Evolutionary conservation across 2,888 invertebrate species (phyloP).

Genomic region (Watsonalla cultraria): DNA sequence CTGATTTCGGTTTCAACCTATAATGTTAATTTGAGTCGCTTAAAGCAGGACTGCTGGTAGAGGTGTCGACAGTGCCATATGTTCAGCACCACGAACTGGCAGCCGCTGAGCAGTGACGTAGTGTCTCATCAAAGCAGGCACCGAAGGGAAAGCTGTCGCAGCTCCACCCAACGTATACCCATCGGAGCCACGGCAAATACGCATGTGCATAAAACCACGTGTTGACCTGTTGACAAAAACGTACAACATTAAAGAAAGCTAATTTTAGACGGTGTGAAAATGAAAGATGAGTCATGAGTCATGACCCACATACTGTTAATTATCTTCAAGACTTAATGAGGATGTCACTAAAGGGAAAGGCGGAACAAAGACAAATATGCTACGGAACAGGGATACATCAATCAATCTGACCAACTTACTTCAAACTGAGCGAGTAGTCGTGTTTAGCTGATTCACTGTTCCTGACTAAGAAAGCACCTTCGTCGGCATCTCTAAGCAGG

Average conservation of each 20-base stretch:
- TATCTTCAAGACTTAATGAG: slow-evolving; percentile 3
- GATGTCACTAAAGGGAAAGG: not conserved
- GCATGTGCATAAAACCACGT: slow-evolving; percentile 97
- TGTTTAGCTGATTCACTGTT: slow-evolving; percentile 96
- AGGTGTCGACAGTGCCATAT: slow-evolving; percentile 96
- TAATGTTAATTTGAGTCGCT: slow-evolving; percentile 28
- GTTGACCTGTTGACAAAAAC: slow-evolving; percentile 85
- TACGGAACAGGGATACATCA: not conserved
- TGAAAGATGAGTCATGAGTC: not conserved
- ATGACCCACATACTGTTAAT: not conserved
- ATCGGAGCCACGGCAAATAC: slow-evolving; percentile 89
- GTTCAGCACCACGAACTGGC: slow-evolving; percentile 96
- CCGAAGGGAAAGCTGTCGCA: slow-evolving; percentile 93
- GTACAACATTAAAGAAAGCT: slow-evolving; percentile 1
- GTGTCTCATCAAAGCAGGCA: slow-evolving; percentile 97
- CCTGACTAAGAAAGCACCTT: slow-evolving; percentile 96
- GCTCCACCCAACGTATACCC: slow-evolving; percentile 95
- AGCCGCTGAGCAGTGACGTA: slow-evolving; percentile 93
- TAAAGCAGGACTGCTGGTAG: slow-evolving; percentile 90
- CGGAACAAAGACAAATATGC: not conserved
- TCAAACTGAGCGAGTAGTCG: slow-evolving; percentile 95
- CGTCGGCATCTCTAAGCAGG: slow-evolving; percentile 88
- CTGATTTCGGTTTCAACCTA: slow-evolving; percentile 11
- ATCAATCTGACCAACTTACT: slow-evolving; percentile 81
- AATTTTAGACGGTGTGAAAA: not conserved